Evolutionary conservation across 2,888 invertebrate species (phyloP).

Genomic region (Melanostoma scalare): DNA sequence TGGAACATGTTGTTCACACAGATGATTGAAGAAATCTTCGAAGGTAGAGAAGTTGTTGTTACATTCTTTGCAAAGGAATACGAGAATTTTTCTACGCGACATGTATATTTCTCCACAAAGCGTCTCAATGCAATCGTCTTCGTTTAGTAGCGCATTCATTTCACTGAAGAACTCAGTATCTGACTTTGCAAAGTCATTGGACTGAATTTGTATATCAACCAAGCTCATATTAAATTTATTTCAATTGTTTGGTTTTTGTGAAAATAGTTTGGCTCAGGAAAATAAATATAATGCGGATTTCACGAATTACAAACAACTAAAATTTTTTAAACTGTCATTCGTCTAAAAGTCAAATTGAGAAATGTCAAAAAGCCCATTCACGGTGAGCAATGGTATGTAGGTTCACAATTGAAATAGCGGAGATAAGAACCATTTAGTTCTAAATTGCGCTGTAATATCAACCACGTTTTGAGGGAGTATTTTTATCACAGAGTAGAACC

Average conservation of each 20-base stretch:
- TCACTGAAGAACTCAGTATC: constrained; percentile 8
- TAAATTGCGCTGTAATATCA: too few relatives aligned
- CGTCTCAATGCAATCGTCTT: constrained; percentile 51
- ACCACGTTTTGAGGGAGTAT: too few relatives aligned
- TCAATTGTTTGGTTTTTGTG: neutral
- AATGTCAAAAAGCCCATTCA: too few relatives aligned
- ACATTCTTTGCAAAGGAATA: constrained; percentile 68
- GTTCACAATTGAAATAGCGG: too few relatives aligned
- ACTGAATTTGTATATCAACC: constrained; percentile 52
- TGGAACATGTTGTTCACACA: constrained; percentile 49
- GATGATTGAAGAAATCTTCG: constrained; percentile 57
- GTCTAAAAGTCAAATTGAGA: too few relatives aligned
- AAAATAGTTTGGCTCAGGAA: neutral
- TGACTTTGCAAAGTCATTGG: constrained; percentile 3
- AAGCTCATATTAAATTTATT: constrained; percentile 48
- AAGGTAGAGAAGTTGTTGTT: constrained; percentile 51
- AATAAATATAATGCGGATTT: too few relatives aligned
- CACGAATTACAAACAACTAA: too few relatives aligned
- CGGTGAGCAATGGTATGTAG: too few relatives aligned
- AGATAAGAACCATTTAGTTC: too few relatives aligned
- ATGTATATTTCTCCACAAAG: constrained; percentile 73
- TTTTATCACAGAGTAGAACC: too few relatives aligned
- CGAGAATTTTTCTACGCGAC: constrained; percentile 52
- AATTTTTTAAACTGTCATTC: too few relatives aligned
- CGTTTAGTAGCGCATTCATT: constrained; percentile 39